Evolutionary conservation across 2,888 invertebrate species (phyloP).

Genomic region (Teleogryllus oceanicus): DNA sequence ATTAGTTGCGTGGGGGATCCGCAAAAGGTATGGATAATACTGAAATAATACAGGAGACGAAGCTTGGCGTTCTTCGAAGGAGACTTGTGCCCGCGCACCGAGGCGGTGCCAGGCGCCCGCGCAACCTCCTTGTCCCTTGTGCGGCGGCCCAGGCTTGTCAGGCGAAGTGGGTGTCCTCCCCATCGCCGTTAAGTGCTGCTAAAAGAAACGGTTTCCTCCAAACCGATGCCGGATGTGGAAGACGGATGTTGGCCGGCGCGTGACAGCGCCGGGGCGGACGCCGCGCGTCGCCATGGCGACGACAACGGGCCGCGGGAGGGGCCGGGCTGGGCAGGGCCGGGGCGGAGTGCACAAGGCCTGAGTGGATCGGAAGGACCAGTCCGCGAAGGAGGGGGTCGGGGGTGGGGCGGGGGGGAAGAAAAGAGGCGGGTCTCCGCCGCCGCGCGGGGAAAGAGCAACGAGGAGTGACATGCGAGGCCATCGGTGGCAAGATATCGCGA

Average conservation of each 20-base stretch:
- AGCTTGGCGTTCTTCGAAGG: too few relatives aligned
- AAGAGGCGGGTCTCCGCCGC: too few relatives aligned
- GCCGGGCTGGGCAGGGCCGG: background rate
- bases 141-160: too few relatives aligned
- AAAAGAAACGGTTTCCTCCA: constrained; percentile 18
- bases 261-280: background rate
- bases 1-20: too few relatives aligned
- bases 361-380: background rate
- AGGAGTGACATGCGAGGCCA: too few relatives aligned
- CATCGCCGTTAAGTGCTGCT: constrained; percentile 18
- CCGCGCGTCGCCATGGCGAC: background rate
- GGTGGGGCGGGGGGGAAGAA: background rate
- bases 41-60: too few relatives aligned
- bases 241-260: constrained; percentile 18
- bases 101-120: too few relatives aligned
- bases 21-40: too few relatives aligned
- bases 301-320: background rate
- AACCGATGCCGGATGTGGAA: constrained; percentile 18
- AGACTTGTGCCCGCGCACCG: too few relatives aligned
- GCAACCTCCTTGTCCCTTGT: too few relatives aligned
- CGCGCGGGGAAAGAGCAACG: too few relatives aligned
- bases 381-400: background rate
- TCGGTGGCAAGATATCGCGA: too few relatives aligned
- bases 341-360: background rate
- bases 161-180: background rate